A percentile compares a stretch with the other conserved stretches of the same genome.
These are phyloP conservation scores for Chrysogorgia sp. DNA, from an alignment of 92 coral and sea anemone genomes.

Conservation along the genomic window DNA sequence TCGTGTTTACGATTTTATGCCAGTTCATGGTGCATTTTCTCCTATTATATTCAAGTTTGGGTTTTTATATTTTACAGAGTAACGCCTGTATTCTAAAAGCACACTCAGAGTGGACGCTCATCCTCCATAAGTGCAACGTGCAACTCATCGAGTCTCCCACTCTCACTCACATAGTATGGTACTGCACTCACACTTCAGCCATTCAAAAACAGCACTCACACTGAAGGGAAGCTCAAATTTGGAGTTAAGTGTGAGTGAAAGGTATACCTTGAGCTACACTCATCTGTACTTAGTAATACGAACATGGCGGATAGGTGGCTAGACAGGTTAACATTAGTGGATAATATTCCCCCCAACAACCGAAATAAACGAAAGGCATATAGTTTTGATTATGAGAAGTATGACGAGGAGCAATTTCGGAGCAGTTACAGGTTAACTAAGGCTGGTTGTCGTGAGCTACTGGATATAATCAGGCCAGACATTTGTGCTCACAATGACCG, in stretches of 20 bases:
- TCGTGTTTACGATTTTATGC: too few species aligned
- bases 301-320: constrained; percentile 2
- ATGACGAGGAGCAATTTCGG: constrained; percentile 25
- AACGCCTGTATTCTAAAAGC: constrained; percentile 30
- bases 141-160: constrained; percentile 32
- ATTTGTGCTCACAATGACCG: constrained; percentile 37
- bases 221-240: constrained; percentile 36
- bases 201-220: constrained; percentile 35
- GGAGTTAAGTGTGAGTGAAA: constrained; percentile 48
- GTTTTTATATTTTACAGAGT: background rate
- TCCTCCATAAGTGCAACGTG: constrained; percentile 27
- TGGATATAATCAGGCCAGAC: constrained; percentile 23
- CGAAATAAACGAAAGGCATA: constrained; percentile 14
- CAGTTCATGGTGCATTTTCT: too few species aligned
- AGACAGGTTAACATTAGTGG: background rate
- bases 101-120: constrained; percentile 30
- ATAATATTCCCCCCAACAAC: background rate
- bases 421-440: constrained; percentile 11
- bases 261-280: too few species aligned
- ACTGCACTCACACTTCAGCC: constrained; percentile 28
- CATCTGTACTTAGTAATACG: constrained; percentile 2
- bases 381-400: constrained; percentile 20
- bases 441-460: constrained; percentile 9
- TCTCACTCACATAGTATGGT: constrained; percentile 23
- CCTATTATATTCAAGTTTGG: background rate